Conservation (phyloP, 2,797 vertebrate species). For the Molossus molossus region DNA sequence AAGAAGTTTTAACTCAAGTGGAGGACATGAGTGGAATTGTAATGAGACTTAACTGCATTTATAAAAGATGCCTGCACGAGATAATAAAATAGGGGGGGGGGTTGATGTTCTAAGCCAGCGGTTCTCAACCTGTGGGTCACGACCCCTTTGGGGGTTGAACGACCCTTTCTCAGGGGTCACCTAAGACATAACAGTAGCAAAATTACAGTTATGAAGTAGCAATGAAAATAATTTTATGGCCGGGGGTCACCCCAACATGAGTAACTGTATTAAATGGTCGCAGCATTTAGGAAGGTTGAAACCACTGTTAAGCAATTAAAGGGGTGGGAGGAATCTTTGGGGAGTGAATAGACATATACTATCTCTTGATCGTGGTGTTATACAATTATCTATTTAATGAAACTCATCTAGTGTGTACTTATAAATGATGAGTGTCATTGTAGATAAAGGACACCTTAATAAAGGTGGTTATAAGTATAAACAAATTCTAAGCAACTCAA, state of each 20-base stretch:
- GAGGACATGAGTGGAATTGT: neutral
- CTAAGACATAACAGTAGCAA: too few species aligned
- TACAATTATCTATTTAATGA: neutral
- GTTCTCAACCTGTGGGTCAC: too few species aligned
- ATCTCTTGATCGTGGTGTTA: neutral
- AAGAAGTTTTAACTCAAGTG: neutral
- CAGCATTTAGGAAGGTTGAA: too few species aligned
- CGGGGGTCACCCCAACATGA: too few species aligned
- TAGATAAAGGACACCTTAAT: neutral
- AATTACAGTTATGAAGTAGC: too few species aligned
- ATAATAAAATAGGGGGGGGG: neutral
- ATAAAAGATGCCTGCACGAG: neutral
- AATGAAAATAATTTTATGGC: too few species aligned
- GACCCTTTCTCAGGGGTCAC: too few species aligned
- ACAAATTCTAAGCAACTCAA: neutral
- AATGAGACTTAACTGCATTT: neutral
- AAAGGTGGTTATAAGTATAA: constrained; percentile 16
- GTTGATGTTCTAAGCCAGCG: neutral
- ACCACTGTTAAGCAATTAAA: neutral
- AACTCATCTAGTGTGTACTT: neutral
- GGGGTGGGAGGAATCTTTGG: neutral
- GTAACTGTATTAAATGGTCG: too few species aligned
- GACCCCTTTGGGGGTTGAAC: too few species aligned
- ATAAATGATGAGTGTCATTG: neutral
- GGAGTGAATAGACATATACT: neutral